Evolutionary conservation across 1,140 invertebrate genomes (phyloP), one percentile per base, ranked within the genome.

Genomic region (Trichogramma pretiosum): DNA sequence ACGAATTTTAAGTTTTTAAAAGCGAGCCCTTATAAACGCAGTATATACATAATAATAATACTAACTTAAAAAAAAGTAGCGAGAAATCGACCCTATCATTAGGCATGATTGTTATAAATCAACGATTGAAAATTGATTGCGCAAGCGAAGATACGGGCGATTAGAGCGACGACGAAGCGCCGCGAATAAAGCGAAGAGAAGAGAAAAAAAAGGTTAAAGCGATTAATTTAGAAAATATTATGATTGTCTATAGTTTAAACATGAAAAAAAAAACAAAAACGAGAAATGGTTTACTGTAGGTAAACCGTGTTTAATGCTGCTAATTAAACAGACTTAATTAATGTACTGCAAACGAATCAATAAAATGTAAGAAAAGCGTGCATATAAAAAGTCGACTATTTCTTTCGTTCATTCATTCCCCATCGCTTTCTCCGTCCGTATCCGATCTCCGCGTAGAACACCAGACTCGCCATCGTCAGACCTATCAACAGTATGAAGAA

Each of bases 271-370:
- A n/a, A n/a, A n/a, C n/a, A n/a, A n/a, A n/a, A n/a, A n/a, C n/a
- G n/a, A n/a, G n/a, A 61, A 56, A 61, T 58, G 61, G 62, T 58
- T 58, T 62, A 61, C 64, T 53, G 50, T 67, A 69, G 62, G 65
- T 62, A 62, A 56, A 58, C 60, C 62, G 55, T 59, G 57, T 61
- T 66, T n/a, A n/a, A n/a, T n/a, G n/a, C n/a, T 63, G 65, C 64
- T 70, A 70, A 68, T 68, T 68, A 69, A 68, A 70, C 65, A 67
- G 62, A 69, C 68, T 70, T 69, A 70, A 70, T 68, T 70, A 70
- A 68, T 70, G 68, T 70, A 70, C 65, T 63, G 60, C 64, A 68
- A 70, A 69, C 64, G 61, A 66, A 70, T 68, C 64, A 70, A 70
- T 70, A 70, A 70, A 68, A 57, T 68, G 64, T 68, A 70, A 68